A percentile compares a stretch with the other conserved stretches of the same genome.
Evolutionary conservation across 1,140 invertebrate genomes (phyloP).

Genomic region (Conus betulinus): DNA sequence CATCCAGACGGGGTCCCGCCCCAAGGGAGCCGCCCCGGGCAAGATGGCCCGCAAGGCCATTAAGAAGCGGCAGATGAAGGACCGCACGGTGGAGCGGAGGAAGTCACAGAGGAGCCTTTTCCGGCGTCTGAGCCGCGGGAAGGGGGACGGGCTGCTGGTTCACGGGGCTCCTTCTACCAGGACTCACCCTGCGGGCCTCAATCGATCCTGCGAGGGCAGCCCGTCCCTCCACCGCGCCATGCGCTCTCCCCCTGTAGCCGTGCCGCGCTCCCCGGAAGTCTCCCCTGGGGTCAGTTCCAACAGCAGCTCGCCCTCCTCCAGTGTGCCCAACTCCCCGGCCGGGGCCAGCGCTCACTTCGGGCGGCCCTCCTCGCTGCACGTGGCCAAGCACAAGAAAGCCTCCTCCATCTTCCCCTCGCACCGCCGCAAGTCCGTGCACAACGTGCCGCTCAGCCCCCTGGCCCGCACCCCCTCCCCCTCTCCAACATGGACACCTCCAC

Average conservation of each 20-base stretch:
- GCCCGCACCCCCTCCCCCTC: conserved; percentile 95
- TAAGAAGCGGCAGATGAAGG: conserved; percentile 67
- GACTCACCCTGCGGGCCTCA: conserved; percentile 15
- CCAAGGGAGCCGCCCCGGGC: conserved; percentile 82
- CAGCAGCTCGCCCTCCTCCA: conserved; percentile 82
- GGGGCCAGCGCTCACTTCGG: conserved; percentile 72
- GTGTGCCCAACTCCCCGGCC: conserved; percentile 80
- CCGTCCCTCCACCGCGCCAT: conserved; percentile 53
- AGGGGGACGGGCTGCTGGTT: conserved; percentile 86
- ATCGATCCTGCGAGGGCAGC: conserved; percentile 58
- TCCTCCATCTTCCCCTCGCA: conserved; percentile 86
- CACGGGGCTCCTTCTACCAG: conserved; percentile 41
- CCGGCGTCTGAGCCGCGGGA: conserved; percentile 86
- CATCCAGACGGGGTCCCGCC: conserved; percentile 88
- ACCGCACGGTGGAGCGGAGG: conserved; percentile 82
- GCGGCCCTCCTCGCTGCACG: conserved; percentile 94
- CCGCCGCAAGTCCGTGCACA: conserved; percentile 94
- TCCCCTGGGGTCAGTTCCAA: conserved; percentile 78
- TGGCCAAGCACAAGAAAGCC: conserved; percentile 88
- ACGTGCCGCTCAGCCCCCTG: conserved; percentile 95
- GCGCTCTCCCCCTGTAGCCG: conserved; percentile 79
- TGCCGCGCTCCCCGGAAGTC: conserved; percentile 75
- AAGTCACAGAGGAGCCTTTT: conserved; percentile 88
- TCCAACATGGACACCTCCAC: conserved; percentile 89
- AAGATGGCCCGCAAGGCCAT: conserved; percentile 83